These are phyloP conservation scores for Torymus texanus DNA, from an alignment of 2,888 invertebrate species.

Conservation along the genomic window DNA sequence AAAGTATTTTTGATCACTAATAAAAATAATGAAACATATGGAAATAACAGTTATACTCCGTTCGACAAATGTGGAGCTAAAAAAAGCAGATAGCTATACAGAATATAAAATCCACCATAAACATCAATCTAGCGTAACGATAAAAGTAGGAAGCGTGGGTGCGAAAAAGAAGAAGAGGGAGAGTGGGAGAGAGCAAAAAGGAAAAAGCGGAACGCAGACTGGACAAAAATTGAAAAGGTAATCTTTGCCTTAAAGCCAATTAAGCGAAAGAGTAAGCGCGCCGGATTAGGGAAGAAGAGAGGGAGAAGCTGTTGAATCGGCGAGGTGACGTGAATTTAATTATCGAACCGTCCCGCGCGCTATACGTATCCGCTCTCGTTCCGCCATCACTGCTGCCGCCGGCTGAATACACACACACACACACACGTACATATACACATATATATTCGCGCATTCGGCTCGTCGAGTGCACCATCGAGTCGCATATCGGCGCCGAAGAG, in stretches of 20 bases:
- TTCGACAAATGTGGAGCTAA: not conserved
- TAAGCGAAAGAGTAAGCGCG: conserved; percentile 58
- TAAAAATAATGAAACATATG: no score
- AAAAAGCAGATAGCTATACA: not conserved
- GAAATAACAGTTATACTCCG: no score
- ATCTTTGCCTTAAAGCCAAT: conserved; percentile 57
- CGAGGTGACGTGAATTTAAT: conserved; percentile 63
- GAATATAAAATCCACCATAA: conserved; percentile 25
- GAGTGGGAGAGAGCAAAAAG: conserved; percentile 17
- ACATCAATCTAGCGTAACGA: conserved; percentile 21
- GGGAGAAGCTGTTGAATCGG: conserved; percentile 56
- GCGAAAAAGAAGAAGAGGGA: not conserved
- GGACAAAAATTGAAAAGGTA: conserved; percentile 56
- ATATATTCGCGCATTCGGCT: conserved; percentile 10
- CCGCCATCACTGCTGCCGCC: not conserved
- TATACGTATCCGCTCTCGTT: conserved; percentile 23
- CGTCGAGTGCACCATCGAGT: not conserved
- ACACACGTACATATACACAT: no score
- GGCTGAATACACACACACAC: no score
- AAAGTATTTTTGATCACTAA: no score
- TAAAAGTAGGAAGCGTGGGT: not conserved
- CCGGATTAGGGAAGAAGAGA: conserved; percentile 44
- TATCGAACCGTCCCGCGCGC: conserved; percentile 57
- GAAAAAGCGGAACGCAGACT: not conserved
- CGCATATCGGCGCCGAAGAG: conserved; percentile 52